Evolutionary conservation across 1,140 invertebrate species (phyloP).

Genomic region (Onthophagus taurus): DNA sequence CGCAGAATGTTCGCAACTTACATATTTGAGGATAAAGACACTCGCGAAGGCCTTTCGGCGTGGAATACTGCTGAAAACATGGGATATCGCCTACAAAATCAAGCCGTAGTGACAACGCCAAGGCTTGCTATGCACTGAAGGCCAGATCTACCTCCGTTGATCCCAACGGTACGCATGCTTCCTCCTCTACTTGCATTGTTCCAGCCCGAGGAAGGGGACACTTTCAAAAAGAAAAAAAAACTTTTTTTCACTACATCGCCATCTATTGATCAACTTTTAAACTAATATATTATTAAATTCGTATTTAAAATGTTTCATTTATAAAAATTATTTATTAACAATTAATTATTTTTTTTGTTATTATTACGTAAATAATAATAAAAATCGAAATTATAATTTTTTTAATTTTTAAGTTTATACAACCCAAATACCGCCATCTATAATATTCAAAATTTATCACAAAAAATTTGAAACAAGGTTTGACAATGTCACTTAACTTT

Average conservation of each 20-base stretch:
- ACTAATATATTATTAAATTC: not conserved
- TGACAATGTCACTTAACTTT: too few species aligned
- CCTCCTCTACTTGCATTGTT: constrained; percentile 6
- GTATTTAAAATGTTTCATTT: constrained; percentile 1
- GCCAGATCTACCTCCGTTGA: constrained; percentile 1
- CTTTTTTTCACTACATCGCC: not conserved
- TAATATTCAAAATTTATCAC: too few species aligned
- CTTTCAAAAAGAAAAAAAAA: not conserved
- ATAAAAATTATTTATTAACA: too few species aligned
- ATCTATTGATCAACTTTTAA: constrained; percentile 3
- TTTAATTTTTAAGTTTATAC: too few species aligned
- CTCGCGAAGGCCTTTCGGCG: constrained; percentile 10
- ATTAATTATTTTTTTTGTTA: not conserved
- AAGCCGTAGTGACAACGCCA: constrained; percentile 11
- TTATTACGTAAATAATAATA: not conserved
- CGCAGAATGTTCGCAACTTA: constrained; percentile 4
- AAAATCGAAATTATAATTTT: too few species aligned
- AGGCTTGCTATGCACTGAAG: constrained; percentile 15
- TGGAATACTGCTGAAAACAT: constrained; percentile 9
- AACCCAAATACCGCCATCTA: too few species aligned
- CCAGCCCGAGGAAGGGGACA: too few species aligned
- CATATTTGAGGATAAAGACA: constrained; percentile 11
- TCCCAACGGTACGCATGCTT: not conserved
- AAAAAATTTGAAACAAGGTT: too few species aligned
- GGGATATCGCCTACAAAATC: constrained; percentile 13